Evolutionary conservation across 2,888 invertebrate genomes (phyloP), one percentile per base, ranked within the genome.

Genomic region (Hirtodrosophila cameraria): DNA sequence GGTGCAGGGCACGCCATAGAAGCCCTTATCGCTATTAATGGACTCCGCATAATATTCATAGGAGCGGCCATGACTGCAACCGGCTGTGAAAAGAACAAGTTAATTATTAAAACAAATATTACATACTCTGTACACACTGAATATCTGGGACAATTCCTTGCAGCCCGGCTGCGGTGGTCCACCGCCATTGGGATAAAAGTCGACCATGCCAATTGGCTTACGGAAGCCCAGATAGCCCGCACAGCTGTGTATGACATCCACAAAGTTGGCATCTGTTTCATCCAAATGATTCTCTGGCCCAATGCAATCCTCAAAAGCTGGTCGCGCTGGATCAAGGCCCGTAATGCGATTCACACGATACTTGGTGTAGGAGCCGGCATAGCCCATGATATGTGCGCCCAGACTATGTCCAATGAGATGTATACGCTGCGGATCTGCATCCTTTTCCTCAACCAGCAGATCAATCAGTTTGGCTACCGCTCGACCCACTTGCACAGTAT

Each of bases 171-270:
- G 96, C 0, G 92, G 91, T 0, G 94, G 92, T 13, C 85, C 87
- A 0, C 95, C 96, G 9, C 93, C 93, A 86, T 96, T 95, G 0
- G 95, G 95, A 90, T 94, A 96, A 86, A 95, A 95, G 89, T 96
- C 96, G 0, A 88, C 94, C 83, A 95, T 93, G 0, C 96, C 96
- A 12, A 94, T 91, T 3, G 94, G 88, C 15, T 87, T 88, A 3
- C 85, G 79, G 49, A 89, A 90, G 0, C 95, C 95, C 27, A 93
- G 91, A 35, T 93, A 91, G 0, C 95, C 95, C 0, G 93, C 93
- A 74, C 94, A 94, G 0, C 94, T 94, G 82, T 96, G 96, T 45
- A 96, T 94, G 0, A 95, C 92, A 85, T 96, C 95, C 20, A 94
- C 96, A 80, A 95, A 96, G 15, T 92, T 89, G 0, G 95, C 95